Percentiles rank a stretch among this genome's conserved stretches.
Conservation (phyloP, 2,797 vertebrate species). For the Rhynchotus rufescens region DNA sequence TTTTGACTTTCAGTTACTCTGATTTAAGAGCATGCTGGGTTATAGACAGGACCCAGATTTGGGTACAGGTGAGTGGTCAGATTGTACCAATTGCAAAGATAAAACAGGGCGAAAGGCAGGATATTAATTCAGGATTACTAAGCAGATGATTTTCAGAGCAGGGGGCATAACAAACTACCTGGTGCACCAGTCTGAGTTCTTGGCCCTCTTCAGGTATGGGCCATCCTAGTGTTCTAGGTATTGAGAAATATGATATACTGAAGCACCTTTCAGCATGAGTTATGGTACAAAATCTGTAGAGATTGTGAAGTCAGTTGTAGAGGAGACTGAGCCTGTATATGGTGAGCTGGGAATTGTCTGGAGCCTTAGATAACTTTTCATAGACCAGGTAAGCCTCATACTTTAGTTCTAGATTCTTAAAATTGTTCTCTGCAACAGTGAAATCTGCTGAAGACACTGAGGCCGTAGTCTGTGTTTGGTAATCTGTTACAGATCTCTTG, state of each 20-base stretch:
- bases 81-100: not conserved
- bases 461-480: not conserved
- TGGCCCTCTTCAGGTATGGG: no score
- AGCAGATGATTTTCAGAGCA: not conserved
- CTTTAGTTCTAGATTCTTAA: not conserved
- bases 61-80: not conserved
- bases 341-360: not conserved
- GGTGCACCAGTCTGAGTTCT: no score
- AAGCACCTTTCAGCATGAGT: no score
- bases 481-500: not conserved
- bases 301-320: not conserved
- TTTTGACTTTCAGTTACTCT: not conserved
- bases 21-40: not conserved
- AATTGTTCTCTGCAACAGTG: not conserved
- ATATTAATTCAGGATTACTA: not conserved
- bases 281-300: not conserved
- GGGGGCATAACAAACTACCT: not conserved
- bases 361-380: not conserved
- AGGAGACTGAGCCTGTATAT: not conserved
- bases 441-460: not conserved
- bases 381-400: not conserved
- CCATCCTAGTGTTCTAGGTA: no score
- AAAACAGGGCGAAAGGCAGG: not conserved
- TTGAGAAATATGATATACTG: not conserved
- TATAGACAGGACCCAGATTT: not conserved